Evolutionary conservation across 2,113 vertebrate species (phyloP).

Genomic region (Gobio gobio): DNA sequence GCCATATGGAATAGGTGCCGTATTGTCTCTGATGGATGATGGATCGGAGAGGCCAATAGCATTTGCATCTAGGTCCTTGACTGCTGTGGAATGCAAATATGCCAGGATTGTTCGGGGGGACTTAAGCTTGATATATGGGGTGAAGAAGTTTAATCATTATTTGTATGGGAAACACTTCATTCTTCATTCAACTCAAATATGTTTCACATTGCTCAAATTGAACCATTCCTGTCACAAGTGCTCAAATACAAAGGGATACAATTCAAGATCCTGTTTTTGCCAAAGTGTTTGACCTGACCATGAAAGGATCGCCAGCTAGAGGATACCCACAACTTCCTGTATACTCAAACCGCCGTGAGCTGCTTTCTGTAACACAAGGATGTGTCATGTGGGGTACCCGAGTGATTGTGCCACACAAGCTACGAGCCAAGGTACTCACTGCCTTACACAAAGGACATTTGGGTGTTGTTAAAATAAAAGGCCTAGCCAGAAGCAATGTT

Average conservation of each 20-base stretch:
- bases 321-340: not conserved
- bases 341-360: not conserved
- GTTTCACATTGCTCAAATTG: constrained; percentile 17
- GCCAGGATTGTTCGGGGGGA: not conserved
- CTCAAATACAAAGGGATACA: not conserved
- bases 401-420: constrained; percentile 31
- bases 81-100: constrained; percentile 34
- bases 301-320: constrained; percentile 42
- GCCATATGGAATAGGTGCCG: too few species aligned
- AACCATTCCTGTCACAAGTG: constrained; percentile 22
- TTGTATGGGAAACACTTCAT: constrained; percentile 38
- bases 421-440: not conserved
- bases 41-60: too few species aligned
- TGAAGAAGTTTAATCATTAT: constrained; percentile 36
- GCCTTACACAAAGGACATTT: constrained; percentile 43
- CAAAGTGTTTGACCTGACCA: constrained; percentile 35
- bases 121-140: constrained; percentile 9
- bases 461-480: constrained; percentile 46
- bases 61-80: not conserved
- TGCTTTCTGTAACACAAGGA: constrained; percentile 48
- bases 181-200: too few species aligned
- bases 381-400: constrained; percentile 34
- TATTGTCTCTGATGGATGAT: too few species aligned
- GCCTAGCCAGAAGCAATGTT: constrained; percentile 2
- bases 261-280: not conserved